phyloP scores from a whole-genome alignment of 2,797 vertebrate genomes.

The Novumbra hubbsi region DNA sequence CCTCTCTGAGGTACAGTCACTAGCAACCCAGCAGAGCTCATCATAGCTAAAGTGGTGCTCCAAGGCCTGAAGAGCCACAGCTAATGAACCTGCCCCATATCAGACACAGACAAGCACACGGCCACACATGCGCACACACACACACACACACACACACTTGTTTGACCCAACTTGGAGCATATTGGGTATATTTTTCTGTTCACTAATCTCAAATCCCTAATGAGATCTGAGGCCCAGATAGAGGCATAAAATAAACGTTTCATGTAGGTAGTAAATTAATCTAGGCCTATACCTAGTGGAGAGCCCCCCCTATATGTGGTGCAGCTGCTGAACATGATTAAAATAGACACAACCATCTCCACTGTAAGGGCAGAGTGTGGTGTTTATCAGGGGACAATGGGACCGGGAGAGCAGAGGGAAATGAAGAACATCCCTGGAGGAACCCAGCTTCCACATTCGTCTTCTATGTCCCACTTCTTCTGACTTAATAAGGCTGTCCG shows the following conservation, averaged over 20 bases:
- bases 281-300: not conserved
- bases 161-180: conserved; percentile 28
- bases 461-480: conserved; percentile 58
- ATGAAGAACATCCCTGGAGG: conserved; percentile 27
- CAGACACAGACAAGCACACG: conserved; percentile 25
- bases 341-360: conserved; percentile 40
- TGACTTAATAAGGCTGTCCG: conserved; percentile 56
- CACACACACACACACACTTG: conserved; percentile 17
- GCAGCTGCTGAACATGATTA: conserved; percentile 1
- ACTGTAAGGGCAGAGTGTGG: conserved; percentile 34
- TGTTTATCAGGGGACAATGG: conserved; percentile 46
- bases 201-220: conserved; percentile 26
- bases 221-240: conserved; percentile 22
- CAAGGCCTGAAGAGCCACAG: conserved; percentile 48
- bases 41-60: conserved; percentile 69
- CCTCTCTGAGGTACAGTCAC: conserved; percentile 42
- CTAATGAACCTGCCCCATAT: conserved; percentile 65
- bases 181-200: conserved; percentile 16
- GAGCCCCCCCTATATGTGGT: not conserved
- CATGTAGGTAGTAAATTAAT: not conserved
- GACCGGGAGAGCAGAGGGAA: conserved; percentile 18
- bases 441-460: conserved; percentile 55
- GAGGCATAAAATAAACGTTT: not conserved
- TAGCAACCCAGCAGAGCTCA: conserved; percentile 71
- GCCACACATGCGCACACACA: not conserved